phyloP scores from a whole-genome alignment of 2,888 invertebrate genomes.

The Mythimna loreyi region DNA sequence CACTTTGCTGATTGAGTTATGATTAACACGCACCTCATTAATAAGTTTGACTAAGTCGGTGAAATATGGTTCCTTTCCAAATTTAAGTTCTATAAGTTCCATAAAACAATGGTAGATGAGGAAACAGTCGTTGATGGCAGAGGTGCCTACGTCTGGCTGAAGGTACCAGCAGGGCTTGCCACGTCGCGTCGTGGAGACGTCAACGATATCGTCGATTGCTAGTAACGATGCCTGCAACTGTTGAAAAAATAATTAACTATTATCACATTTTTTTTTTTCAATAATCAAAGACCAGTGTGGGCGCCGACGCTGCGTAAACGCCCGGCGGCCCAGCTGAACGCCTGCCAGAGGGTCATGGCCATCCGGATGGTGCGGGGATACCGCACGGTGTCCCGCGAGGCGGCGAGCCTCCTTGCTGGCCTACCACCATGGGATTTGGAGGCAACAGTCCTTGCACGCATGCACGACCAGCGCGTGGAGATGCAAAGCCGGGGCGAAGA shows the following conservation, averaged over 20 bases:
- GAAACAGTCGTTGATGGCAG: slow-evolving; percentile 48
- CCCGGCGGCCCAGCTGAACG: too few relatives aligned
- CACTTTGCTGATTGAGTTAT: neutral
- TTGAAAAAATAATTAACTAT: neutral
- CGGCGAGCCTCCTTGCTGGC: too few relatives aligned
- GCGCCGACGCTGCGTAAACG: too few relatives aligned
- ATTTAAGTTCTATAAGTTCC: slow-evolving; percentile 38
- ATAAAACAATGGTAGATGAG: slow-evolving; percentile 32
- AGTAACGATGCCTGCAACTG: slow-evolving; percentile 45
- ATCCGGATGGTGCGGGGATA: too few relatives aligned
- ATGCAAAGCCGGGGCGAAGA: too few relatives aligned
- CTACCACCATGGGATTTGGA: too few relatives aligned
- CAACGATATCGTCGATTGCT: slow-evolving; percentile 44
- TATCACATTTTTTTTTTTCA: too few relatives aligned
- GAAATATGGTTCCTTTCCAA: slow-evolving; percentile 33
- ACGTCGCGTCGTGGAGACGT: slow-evolving; percentile 43
- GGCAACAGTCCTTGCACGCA: too few relatives aligned
- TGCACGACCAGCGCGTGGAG: too few relatives aligned
- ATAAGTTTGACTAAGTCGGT: slow-evolving; percentile 31
- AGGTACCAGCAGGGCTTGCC: slow-evolving; percentile 46
- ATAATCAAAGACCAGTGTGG: too few relatives aligned
- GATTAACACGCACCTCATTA: slow-evolving; percentile 32
- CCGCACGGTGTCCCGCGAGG: too few relatives aligned
- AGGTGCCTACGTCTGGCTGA: slow-evolving; percentile 26
- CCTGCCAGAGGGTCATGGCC: too few relatives aligned